phyloP scores from a whole-genome alignment of 2,888 invertebrate species.

The Ophraella communa region DNA sequence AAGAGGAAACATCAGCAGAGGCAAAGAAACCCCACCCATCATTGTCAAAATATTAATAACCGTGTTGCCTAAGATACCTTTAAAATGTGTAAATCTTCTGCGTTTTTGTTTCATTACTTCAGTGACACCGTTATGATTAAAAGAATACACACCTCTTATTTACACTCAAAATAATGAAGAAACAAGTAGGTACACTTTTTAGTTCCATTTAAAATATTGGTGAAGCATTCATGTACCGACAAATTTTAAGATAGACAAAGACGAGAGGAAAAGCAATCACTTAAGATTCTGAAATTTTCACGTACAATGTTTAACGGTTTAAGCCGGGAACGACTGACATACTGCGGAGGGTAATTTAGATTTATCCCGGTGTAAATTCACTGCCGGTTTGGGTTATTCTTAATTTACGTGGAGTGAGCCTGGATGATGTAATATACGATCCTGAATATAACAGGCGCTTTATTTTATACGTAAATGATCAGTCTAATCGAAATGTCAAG shows the following conservation, averaged over 20 bases:
- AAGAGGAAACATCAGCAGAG: too few species aligned
- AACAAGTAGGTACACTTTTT: background rate
- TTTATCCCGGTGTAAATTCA: slow-evolving; percentile 24
- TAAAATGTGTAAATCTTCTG: too few species aligned
- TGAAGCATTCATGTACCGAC: background rate
- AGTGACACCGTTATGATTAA: background rate
- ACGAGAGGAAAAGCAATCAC: slow-evolving; percentile 4
- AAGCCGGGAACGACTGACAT: slow-evolving; percentile 14
- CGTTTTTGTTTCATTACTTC: too few species aligned
- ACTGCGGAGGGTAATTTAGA: slow-evolving; percentile 26
- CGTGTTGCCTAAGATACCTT: too few species aligned
- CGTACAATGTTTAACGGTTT: slow-evolving; percentile 1
- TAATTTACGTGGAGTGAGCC: background rate
- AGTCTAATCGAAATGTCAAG: too few species aligned
- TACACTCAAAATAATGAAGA: background rate
- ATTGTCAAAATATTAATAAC: too few species aligned
- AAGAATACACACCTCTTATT: background rate
- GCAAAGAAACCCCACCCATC: too few species aligned
- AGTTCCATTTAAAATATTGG: background rate
- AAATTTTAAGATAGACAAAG: background rate
- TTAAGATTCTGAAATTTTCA: slow-evolving; percentile 8
- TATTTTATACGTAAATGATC: too few species aligned
- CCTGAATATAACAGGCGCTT: too few species aligned
- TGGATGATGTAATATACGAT: too few species aligned
- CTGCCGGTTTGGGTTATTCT: slow-evolving; percentile 11